Conservation (phyloP, 2,888 invertebrate genomes). For the Norana najaformis region DNA sequence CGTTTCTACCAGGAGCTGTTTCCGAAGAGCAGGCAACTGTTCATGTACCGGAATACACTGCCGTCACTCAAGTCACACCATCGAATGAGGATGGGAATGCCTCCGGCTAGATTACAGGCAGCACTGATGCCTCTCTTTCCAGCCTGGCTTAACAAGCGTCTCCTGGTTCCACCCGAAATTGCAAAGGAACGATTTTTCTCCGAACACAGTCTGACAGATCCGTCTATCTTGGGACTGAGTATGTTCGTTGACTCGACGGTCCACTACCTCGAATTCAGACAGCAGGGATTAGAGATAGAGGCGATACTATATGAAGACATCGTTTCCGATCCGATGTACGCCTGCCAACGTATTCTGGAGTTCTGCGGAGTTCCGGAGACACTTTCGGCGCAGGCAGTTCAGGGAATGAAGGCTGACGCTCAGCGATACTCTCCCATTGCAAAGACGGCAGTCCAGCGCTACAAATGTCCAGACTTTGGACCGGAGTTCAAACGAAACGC, state of each 20-base stretch:
- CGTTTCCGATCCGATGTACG: background rate
- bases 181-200: background rate
- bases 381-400: background rate
- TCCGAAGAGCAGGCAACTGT: conserved; percentile 33
- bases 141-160: background rate
- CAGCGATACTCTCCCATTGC: conserved; percentile 28
- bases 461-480: background rate
- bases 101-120: background rate
- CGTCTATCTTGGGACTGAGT: background rate
- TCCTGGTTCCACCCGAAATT: background rate
- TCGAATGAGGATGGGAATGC: background rate
- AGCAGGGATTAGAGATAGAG: background rate
- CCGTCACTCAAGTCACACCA: background rate
- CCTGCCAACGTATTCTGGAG: background rate
- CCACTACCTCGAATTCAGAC: background rate
- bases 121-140: background rate
- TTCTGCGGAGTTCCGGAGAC: conserved; percentile 9
- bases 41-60: conserved; percentile 36
- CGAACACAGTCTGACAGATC: background rate
- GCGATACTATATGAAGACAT: conserved; percentile 31
- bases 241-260: background rate
- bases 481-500: background rate
- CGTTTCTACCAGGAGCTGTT: conserved; percentile 25
- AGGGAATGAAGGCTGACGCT: conserved; percentile 1
- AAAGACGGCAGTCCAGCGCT: background rate